These are phyloP conservation scores for Noctuana brunneofusca DNA, from an alignment of 2,888 invertebrate genomes.

Conservation along the genomic window DNA sequence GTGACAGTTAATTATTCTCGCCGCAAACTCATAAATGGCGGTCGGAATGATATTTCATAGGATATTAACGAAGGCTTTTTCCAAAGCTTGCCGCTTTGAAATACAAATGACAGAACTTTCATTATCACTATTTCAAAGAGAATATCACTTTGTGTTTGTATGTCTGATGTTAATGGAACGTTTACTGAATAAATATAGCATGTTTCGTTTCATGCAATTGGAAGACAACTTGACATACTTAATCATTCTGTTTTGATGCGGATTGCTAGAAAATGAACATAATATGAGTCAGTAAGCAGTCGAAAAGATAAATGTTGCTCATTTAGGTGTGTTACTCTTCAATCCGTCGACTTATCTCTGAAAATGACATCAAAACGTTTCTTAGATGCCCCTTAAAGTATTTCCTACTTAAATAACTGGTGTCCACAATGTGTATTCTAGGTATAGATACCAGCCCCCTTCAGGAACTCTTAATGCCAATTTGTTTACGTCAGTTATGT, in stretches of 20 bases:
- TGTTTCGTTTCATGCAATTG: not conserved
- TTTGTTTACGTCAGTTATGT: too few species aligned
- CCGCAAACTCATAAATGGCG: conserved; percentile 22
- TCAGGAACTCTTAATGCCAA: too few species aligned
- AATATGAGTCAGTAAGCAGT: too few species aligned
- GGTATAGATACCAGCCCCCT: too few species aligned
- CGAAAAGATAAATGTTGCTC: too few species aligned
- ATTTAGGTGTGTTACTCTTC: too few species aligned
- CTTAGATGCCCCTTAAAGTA: too few species aligned
- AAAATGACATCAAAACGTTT: too few species aligned
- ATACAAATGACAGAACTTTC: conserved; percentile 4
- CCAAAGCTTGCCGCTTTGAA: not conserved
- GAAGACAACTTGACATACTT: not conserved
- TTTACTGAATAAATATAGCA: not conserved
- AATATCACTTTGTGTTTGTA: not conserved
- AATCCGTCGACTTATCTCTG: too few species aligned
- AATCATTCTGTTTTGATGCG: not conserved
- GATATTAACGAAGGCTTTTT: conserved; percentile 25
- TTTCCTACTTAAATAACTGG: too few species aligned
- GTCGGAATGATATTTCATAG: conserved; percentile 28
- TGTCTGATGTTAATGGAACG: not conserved
- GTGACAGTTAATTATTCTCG: conserved; percentile 29
- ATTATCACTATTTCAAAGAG: conserved; percentile 6
- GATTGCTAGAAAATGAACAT: too few species aligned
- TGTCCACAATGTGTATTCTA: too few species aligned